Evolutionary conservation across 1,140 invertebrate genomes (phyloP), one percentile per base, ranked within the genome.

Genomic region (Drosophila ogumai): DNA sequence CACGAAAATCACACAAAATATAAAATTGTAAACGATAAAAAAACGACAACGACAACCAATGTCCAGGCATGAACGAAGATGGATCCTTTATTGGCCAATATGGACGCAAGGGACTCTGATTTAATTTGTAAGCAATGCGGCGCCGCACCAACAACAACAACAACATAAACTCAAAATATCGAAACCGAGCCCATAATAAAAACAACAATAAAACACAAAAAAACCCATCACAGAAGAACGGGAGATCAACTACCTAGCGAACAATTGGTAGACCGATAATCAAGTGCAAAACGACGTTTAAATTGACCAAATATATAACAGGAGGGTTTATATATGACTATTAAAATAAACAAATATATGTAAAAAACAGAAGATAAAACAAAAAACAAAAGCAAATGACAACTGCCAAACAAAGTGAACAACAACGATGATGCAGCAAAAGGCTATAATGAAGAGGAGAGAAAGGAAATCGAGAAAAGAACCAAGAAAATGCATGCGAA

Each of bases 41-140:
- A 46, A 46, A 46, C 58, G 10, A 74, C 38, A 55, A 36, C 60
- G 22, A 50, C 47, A 60, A 75, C 49, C 28, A 76, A 75, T 49
- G 43, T 59, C 96, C 96, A 94, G 97, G 97, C 93, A 97, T 99
- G 96, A 99, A 98, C 94, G 98, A 99, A 95, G 98, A 99, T 94
- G 98, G 98, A 78, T 99, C 98, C 80, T 99, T 99, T 94, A 99
- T 99, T 94, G 98, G 98, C 81, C 97, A 97, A 93, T 98, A 98
- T 94, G 97, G 97, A 82, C 95, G 96, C 87, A 96, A 96, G 92
- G 94, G 95, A 92, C 94, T 92, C 94, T 90, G 81, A 92, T 88
- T 92, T 72, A 72, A 66, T 67, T 82, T 78, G 69, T 78, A 87
- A 82, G 79, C 81, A 81, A 64, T 50, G 63, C 64, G 17, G 66